phyloP scores from a whole-genome alignment of 2,888 invertebrate species.

The Apotomis turbidana region DNA sequence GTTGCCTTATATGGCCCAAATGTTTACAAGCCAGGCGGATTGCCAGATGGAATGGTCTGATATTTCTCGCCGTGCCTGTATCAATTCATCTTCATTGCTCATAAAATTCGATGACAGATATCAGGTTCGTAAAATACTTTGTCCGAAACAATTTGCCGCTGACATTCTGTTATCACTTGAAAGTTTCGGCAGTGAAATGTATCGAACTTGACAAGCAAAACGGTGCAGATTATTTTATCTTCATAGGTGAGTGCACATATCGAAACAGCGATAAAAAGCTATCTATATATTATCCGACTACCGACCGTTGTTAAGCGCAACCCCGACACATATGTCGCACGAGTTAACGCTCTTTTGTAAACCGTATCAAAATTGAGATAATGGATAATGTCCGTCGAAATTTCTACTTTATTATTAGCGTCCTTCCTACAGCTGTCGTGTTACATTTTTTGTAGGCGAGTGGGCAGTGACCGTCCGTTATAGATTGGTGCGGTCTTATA shows the following conservation, averaged over 20 bases:
- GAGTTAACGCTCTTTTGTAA: conserved; percentile 79
- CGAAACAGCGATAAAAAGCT: conserved; percentile 44
- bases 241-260: conserved; percentile 45
- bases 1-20: conserved; percentile 32
- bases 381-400: conserved; percentile 77
- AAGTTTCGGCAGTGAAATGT: conserved; percentile 25
- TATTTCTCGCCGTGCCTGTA: conserved; percentile 42
- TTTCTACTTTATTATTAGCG: conserved; percentile 75
- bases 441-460: conserved; percentile 64
- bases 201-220: conserved; percentile 33
- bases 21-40: conserved; percentile 44
- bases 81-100: conserved; percentile 51
- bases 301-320: conserved; percentile 54
- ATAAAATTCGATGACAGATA: conserved; percentile 47
- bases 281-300: conserved; percentile 54
- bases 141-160: conserved; percentile 33
- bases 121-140: conserved; percentile 45
- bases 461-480: conserved; percentile 72
- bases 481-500: conserved; percentile 72
- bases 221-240: conserved; percentile 38
- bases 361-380: conserved; percentile 82
- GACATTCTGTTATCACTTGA: conserved; percentile 34
- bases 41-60: conserved; percentile 44
- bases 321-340: conserved; percentile 72
- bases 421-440: conserved; percentile 72